Base-by-base conservation (phyloP, 2,113 vertebrate genomes). In the Neofelis nebulosa region DNA sequence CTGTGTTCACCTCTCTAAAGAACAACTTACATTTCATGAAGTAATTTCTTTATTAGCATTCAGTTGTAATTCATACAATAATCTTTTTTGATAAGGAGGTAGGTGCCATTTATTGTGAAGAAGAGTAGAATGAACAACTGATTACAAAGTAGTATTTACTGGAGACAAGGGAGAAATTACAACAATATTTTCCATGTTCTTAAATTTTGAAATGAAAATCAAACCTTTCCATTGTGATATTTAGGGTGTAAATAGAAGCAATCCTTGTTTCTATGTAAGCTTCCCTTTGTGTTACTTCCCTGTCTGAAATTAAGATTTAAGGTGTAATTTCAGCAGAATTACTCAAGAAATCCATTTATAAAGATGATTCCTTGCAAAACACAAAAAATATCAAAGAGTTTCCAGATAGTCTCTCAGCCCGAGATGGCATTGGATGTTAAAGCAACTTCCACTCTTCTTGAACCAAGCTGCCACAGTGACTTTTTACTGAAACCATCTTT, bases 11-110 rank as follows among this genome's bases (percentile, higher is more conserved):
- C 97, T 38, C 80, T 96, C 91, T 98, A 89, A 61, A 89, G 80
- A 97, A 98, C 80, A 98, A 95, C 71, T 92, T 86, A 98, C 97
- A 96, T 91, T 97, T 65, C 33, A 94, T 73, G 36, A 95, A 88
- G 76, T 14, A 38, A 38, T 88, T 80, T 93, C 57, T 95, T 95
- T 83, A 92, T 87, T 97, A 90, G 84, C 29, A 71, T 52, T 95
- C 13, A 45, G 68, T 95, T 82, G 52, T 71, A 81, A 97, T 85
- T 94, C 71, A 82, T 55, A 80, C 45, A 95, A 68, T 69, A 57
- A 90, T 79, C 4, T 69, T 74, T 89, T 95, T 73, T 94, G 96
- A 97, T 93, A 86, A 96, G 79, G 68, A 63, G 5, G 23, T 61
- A 96, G 89, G 63, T 87, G n/a, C 7, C 79, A 71, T 66, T 91